phyloP scores from a whole-genome alignment of 2,113 vertebrate genomes.

The Toxostoma redivivum region DNA sequence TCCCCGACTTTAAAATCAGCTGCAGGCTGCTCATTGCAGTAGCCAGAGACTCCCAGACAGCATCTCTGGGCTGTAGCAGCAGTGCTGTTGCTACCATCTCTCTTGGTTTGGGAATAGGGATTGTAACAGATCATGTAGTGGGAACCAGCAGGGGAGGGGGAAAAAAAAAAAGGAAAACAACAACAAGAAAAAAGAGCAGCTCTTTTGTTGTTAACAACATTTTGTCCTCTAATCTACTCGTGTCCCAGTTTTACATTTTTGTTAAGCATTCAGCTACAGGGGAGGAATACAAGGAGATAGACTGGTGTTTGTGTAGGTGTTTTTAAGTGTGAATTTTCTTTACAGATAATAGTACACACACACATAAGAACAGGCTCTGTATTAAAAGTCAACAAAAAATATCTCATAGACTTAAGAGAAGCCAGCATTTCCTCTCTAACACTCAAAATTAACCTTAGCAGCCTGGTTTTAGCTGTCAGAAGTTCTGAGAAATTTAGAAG shows the following conservation, averaged over 20 bases:
- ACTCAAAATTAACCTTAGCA: background rate
- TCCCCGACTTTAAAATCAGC: background rate
- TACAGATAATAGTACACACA: background rate
- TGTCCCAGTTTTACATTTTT: background rate
- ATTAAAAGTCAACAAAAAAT: background rate
- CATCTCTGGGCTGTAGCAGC: background rate
- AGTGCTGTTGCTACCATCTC: background rate
- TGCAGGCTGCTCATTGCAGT: background rate
- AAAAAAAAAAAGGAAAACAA: background rate
- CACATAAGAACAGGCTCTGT: background rate
- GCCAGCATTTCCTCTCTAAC: background rate
- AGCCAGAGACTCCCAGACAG: background rate
- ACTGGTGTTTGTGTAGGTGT: background rate
- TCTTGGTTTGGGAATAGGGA: background rate
- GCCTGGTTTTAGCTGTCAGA: background rate
- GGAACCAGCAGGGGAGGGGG: fast-evolving
- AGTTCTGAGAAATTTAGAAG: background rate
- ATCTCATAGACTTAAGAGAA: background rate
- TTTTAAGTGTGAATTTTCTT: background rate
- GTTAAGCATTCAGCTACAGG: background rate
- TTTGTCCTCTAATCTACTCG: background rate
- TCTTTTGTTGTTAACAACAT: background rate
- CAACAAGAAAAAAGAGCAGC: background rate
- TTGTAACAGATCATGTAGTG: background rate
- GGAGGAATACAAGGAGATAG: background rate